phyloP scores from a whole-genome alignment of 1,140 invertebrate species.

The Papilio aristodemus region DNA sequence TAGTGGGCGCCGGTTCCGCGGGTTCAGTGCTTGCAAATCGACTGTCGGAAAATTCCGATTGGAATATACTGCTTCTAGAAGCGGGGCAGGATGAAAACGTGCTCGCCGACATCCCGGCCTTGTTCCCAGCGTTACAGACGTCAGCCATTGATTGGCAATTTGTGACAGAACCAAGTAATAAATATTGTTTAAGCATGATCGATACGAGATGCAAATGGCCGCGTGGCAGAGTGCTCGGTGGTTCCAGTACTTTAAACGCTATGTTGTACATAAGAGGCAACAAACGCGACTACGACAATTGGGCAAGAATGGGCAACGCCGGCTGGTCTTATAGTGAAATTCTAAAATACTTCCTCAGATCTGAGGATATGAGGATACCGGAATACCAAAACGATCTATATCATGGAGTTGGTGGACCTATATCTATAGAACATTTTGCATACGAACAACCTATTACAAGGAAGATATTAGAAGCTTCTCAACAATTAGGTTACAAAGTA shows the following conservation, averaged over 20 bases:
- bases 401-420: conserved; percentile 85
- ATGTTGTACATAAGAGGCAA: conserved; percentile 95
- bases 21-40: conserved; percentile 90
- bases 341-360: conserved; percentile 90
- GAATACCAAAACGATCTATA: conserved; percentile 82
- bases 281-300: conserved; percentile 90
- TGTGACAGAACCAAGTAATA: conserved; percentile 85
- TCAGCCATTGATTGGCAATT: conserved; percentile 90
- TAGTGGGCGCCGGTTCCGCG: conserved; percentile 91
- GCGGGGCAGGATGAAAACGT: conserved; percentile 89
- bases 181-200: conserved; percentile 84
- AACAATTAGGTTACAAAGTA: conserved; percentile 86
- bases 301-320: conserved; percentile 86
- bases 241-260: conserved; percentile 91
- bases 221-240: conserved; percentile 89
- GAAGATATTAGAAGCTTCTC: conserved; percentile 85
- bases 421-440: conserved; percentile 84
- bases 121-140: conserved; percentile 87
- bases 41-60: conserved; percentile 85
- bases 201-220: conserved; percentile 85
- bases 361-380: conserved; percentile 85
- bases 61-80: conserved; percentile 89
- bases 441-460: conserved; percentile 83
- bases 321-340: conserved; percentile 90
- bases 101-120: conserved; percentile 86